Conservation (phyloP, 2,888 invertebrate genomes). For the Caenorhabditis sp. region DNA sequence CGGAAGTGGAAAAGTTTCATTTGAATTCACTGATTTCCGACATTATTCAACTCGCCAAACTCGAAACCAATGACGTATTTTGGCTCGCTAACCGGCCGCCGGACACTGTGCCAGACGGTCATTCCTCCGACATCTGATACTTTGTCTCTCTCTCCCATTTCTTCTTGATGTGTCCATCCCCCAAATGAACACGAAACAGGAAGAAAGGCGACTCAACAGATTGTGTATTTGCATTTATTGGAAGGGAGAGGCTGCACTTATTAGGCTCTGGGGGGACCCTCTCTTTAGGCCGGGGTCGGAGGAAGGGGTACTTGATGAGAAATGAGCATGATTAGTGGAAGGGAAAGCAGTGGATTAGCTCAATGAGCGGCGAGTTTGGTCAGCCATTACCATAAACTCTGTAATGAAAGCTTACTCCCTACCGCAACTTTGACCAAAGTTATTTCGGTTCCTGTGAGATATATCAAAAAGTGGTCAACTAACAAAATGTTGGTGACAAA, state of each 20-base stretch:
- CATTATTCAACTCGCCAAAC: too few relatives aligned
- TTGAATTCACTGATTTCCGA: too few relatives aligned
- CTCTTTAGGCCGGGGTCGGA: background rate
- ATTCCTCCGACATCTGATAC: slow-evolving; percentile 32
- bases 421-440: too few relatives aligned
- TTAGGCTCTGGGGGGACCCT: slow-evolving; percentile 41
- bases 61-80: background rate
- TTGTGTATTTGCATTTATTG: slow-evolving; percentile 40
- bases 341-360: background rate
- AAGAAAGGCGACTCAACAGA: slow-evolving; percentile 43
- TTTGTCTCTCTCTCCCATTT: background rate
- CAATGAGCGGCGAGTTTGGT: background rate
- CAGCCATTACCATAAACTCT: too few relatives aligned
- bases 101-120: slow-evolving; percentile 17
- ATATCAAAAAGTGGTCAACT: too few relatives aligned
- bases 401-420: too few relatives aligned
- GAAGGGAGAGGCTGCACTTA: slow-evolving; percentile 26
- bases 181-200: slow-evolving; percentile 15
- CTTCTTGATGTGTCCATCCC: slow-evolving; percentile 15
- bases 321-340: slow-evolving; percentile 9
- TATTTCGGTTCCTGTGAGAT: too few relatives aligned
- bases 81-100: background rate
- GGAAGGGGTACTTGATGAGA: background rate
- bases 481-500: too few relatives aligned
- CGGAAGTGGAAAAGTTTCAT: too few relatives aligned